Percentiles rank a stretch among this genome's conserved stretches.
Conservation (phyloP, 2,888 invertebrate species). For the Fissipunctia ypsillon region DNA sequence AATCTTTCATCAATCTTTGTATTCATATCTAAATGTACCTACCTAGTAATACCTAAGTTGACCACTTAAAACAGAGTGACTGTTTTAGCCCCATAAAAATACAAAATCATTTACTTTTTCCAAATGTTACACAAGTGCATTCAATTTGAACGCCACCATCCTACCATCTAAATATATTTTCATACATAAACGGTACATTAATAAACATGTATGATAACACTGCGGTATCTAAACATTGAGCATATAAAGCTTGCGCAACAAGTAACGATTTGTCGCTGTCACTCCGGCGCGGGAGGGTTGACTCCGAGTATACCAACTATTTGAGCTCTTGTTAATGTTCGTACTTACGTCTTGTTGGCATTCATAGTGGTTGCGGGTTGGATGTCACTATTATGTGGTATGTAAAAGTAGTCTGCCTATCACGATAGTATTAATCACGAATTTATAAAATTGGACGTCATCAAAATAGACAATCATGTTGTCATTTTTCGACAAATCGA, state of each 20-base stretch:
- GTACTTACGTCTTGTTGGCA: constrained; percentile 65
- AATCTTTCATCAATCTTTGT: not conserved
- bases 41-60: not conserved
- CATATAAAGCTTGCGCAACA: constrained; percentile 75
- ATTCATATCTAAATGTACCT: not conserved
- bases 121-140: not conserved
- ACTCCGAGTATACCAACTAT: constrained; percentile 68
- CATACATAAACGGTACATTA: constrained; percentile 54
- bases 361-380: constrained; percentile 43
- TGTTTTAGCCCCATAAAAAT: not conserved
- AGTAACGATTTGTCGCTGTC: constrained; percentile 84
- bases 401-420: not conserved
- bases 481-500: not conserved
- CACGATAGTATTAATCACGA: too few species aligned
- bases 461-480: not conserved
- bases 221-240: constrained; percentile 63
- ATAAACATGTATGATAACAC: constrained; percentile 66
- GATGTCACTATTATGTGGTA: constrained; percentile 7
- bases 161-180: constrained; percentile 23
- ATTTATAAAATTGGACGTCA: too few species aligned
- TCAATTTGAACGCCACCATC: not conserved
- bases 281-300: constrained; percentile 69
- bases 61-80: not conserved
- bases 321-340: constrained; percentile 68
- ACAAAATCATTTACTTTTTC: not conserved